These are phyloP conservation scores for Poeciliopsis gracilis DNA, from an alignment of 2,797 vertebrate genomes.

Conservation along the genomic window DNA sequence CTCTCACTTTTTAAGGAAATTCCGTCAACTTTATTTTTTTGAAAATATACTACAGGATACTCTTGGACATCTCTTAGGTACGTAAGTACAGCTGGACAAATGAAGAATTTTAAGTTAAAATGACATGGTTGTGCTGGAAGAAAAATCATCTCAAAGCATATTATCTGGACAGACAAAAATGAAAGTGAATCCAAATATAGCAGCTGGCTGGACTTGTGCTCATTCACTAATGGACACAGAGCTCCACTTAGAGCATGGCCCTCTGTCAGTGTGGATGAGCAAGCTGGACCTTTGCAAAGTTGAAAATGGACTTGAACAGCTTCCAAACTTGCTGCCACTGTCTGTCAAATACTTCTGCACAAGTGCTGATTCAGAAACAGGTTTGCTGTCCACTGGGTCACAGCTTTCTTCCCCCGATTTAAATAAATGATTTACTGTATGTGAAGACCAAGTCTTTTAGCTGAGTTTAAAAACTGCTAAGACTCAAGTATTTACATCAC, in stretches of 20 bases:
- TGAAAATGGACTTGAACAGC: not conserved
- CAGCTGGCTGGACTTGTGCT: not conserved
- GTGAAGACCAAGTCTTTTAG: not conserved
- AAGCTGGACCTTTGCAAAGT: not conserved
- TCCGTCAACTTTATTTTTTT: not conserved
- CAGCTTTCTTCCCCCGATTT: not conserved
- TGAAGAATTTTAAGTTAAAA: not conserved
- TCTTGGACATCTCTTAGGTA: not conserved
- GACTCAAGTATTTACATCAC: not conserved
- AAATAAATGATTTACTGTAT: not conserved
- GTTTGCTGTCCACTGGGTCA: not conserved
- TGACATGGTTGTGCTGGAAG: not conserved
- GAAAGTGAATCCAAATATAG: conserved; percentile 1
- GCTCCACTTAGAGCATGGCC: not conserved
- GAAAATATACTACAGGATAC: not conserved
- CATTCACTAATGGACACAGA: conserved; percentile 3
- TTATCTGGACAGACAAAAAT: not conserved
- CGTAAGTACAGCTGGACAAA: not conserved
- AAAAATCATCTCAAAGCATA: not conserved
- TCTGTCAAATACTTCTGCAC: not conserved
- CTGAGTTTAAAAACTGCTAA: not conserved
- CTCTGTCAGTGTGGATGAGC: not conserved
- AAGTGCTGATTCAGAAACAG: not conserved
- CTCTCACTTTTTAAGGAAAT: no score
- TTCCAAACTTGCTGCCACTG: not conserved